Percentiles rank a stretch among this genome's conserved stretches.
Evolutionary conservation across 2,888 invertebrate species (phyloP).

Genomic region (Anodontia alba): DNA sequence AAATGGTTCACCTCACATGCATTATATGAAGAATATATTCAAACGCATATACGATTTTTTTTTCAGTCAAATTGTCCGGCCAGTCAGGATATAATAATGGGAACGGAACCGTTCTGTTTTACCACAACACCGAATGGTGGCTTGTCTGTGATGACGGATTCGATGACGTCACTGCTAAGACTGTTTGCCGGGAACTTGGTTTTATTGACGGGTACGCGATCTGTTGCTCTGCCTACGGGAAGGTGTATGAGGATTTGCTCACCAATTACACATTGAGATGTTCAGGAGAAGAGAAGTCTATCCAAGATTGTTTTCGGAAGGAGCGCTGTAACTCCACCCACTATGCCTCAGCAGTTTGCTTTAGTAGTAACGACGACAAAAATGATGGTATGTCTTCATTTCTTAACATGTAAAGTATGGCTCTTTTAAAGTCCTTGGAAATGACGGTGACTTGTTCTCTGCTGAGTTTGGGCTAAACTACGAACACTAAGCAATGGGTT

Average conservation of each 20-base stretch:
- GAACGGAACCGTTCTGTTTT: slow-evolving; percentile 75
- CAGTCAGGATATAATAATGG: slow-evolving; percentile 48
- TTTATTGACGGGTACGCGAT: slow-evolving; percentile 74
- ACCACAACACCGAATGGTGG: slow-evolving; percentile 68
- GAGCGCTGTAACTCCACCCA: slow-evolving; percentile 57
- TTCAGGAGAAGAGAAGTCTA: slow-evolving; percentile 65
- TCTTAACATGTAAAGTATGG: too few relatives aligned
- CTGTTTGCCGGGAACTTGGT: slow-evolving; percentile 76
- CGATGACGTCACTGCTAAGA: slow-evolving; percentile 72
- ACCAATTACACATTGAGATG: slow-evolving; percentile 85
- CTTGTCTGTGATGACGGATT: slow-evolving; percentile 77
- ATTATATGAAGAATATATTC: too few relatives aligned
- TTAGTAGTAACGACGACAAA: slow-evolving; percentile 37
- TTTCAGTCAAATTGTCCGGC: slow-evolving; percentile 73
- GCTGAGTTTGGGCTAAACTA: too few relatives aligned
- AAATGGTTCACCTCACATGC: too few relatives aligned
- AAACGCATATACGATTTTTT: too few relatives aligned
- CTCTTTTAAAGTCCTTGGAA: too few relatives aligned
- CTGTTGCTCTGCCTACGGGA: slow-evolving; percentile 77
- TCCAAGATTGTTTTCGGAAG: slow-evolving; percentile 70
- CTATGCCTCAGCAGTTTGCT: slow-evolving; percentile 79
- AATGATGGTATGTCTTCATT: slow-evolving; percentile 61
- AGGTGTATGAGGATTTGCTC: not conserved
- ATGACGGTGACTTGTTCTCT: too few relatives aligned
- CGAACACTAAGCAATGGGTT: too few relatives aligned